A percentile compares a stretch with the other conserved stretches of the same genome.
Conservation (phyloP, 2,113 vertebrate genomes). For the Laticauda colubrina region DNA sequence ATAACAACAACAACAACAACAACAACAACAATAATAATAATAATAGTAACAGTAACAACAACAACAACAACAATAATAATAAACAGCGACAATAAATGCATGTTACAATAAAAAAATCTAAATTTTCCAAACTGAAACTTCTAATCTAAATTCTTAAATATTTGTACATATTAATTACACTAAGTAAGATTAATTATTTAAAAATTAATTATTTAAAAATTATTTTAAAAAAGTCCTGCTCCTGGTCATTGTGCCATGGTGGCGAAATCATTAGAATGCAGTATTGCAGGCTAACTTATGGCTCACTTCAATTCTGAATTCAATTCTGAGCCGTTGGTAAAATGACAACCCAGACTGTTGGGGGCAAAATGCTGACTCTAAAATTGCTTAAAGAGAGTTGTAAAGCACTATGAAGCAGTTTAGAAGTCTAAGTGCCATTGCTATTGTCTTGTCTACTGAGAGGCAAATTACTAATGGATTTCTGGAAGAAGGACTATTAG, state of each 20-base stretch:
- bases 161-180: conserved; percentile 24
- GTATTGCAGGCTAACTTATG: too few relatives aligned
- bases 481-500: background rate
- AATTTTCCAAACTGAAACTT: background rate
- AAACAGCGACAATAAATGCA: too few relatives aligned
- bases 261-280: too few relatives aligned
- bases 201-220: background rate
- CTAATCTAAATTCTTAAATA: background rate
- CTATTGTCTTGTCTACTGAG: background rate
- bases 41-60: accelerated
- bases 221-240: background rate
- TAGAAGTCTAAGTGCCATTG: too few relatives aligned
- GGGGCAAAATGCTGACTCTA: too few relatives aligned
- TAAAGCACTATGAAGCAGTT: too few relatives aligned
- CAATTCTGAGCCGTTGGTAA: too few relatives aligned
- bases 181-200: background rate
- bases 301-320: too few relatives aligned
- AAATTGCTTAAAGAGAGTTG: too few relatives aligned
- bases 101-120: background rate
- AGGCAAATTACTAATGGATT: background rate
- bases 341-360: too few relatives aligned
- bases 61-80: background rate
- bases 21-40: background rate
- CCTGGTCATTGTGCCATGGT: background rate
- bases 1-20: accelerated